These are phyloP conservation scores for Acleris holmiana DNA, from an alignment of 2,888 invertebrate genomes.

Conservation along the genomic window DNA sequence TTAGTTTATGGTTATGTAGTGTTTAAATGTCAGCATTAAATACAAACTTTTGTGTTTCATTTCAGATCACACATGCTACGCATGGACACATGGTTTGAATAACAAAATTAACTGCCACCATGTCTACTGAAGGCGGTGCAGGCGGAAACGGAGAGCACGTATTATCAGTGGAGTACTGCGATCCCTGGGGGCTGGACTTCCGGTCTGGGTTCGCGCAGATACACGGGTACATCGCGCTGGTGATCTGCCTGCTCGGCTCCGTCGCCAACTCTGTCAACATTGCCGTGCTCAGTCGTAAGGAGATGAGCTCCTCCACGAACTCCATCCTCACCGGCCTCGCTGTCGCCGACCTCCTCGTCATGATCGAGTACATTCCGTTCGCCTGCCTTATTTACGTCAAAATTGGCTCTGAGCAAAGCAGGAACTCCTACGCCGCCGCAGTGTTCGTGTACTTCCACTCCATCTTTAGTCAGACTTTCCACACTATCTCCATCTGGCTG, in stretches of 20 bases:
- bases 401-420: slow-evolving; percentile 72
- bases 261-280: slow-evolving; percentile 96
- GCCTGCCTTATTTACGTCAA: slow-evolving; percentile 91
- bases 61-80: slow-evolving; percentile 16
- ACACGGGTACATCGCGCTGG: slow-evolving; percentile 93
- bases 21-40: background rate
- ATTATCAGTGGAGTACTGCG: slow-evolving; percentile 69
- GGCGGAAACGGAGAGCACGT: slow-evolving; percentile 40
- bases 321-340: slow-evolving; percentile 96
- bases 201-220: slow-evolving; percentile 86
- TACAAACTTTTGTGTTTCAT: slow-evolving; percentile 6
- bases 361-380: slow-evolving; percentile 97
- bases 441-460: slow-evolving; percentile 94
- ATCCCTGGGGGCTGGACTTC: slow-evolving; percentile 83
- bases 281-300: slow-evolving; percentile 93
- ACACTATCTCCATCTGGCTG: slow-evolving; percentile 96
- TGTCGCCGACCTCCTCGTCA: slow-evolving; percentile 95
- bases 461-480: slow-evolving; percentile 93
- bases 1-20: too few relatives aligned
- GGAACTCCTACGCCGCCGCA: slow-evolving; percentile 89
- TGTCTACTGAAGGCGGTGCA: slow-evolving; percentile 40
- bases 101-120: slow-evolving; percentile 1
- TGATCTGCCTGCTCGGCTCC: slow-evolving; percentile 95
- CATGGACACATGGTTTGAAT: slow-evolving; percentile 13
- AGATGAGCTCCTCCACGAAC: slow-evolving; percentile 97